These are phyloP conservation scores for Rallus crepitans DNA, from an alignment of 2,797 vertebrate species.

Conservation along the genomic window DNA sequence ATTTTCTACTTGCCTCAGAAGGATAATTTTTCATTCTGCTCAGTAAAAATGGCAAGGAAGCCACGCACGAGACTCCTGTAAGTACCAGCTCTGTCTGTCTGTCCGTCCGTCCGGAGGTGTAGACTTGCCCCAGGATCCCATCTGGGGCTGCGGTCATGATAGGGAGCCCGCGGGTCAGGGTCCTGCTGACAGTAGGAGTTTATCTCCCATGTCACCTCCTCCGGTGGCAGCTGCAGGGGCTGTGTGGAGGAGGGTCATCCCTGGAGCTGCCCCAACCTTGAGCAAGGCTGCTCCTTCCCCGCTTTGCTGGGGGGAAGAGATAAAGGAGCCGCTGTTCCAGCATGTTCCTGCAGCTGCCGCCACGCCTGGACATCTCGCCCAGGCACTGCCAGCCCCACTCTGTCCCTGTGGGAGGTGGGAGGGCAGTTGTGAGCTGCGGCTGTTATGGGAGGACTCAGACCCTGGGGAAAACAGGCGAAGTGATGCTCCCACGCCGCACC, in stretches of 20 bases:
- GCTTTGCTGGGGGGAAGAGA: background rate
- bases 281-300: background rate
- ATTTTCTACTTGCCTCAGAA: conserved; percentile 91
- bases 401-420: accelerated
- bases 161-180: background rate
- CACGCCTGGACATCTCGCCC: accelerated
- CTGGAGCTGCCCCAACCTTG: background rate
- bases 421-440: background rate
- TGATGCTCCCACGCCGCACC: accelerated
- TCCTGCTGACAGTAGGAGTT: background rate
- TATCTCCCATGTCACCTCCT: background rate
- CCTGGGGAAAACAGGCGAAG: background rate
- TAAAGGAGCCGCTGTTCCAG: background rate
- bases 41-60: conserved; percentile 65
- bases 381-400: background rate
- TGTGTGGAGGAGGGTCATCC: background rate
- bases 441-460: background rate
- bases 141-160: background rate
- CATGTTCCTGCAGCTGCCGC: accelerated
- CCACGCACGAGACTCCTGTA: background rate
- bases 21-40: conserved; percentile 73
- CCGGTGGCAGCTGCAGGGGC: background rate
- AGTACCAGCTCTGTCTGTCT: background rate
- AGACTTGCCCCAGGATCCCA: background rate
- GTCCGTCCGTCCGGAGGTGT: background rate